phyloP scores from a whole-genome alignment of 64 coral and sea anemone species.

The Stichodactyla mertensii region DNA sequence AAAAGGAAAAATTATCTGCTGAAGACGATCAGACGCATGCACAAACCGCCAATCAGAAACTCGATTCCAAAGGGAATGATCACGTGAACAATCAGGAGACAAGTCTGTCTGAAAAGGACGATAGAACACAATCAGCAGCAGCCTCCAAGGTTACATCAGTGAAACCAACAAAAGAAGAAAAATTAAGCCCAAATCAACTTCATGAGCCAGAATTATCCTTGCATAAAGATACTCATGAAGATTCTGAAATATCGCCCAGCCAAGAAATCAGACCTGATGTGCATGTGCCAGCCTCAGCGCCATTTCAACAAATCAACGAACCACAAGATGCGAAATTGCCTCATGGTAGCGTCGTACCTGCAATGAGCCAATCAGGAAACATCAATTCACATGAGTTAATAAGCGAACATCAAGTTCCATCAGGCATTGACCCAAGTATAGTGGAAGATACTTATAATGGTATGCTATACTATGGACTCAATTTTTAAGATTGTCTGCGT shows the following conservation, averaged over 20 bases:
- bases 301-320: neutral
- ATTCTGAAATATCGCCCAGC: neutral
- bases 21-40: neutral
- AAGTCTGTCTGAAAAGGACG: neutral
- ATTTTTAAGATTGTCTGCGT: no score
- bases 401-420: neutral
- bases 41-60: neutral
- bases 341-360: neutral
- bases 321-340: neutral
- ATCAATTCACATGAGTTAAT: neutral
- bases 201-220: neutral
- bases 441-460: slow-evolving; percentile 12
- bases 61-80: neutral
- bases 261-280: neutral
- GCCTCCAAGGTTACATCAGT: no score
- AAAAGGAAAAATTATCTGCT: neutral
- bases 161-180: neutral
- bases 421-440: slow-evolving; percentile 10
- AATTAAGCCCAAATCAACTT: neutral
- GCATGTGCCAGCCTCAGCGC: neutral
- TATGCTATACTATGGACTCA: neutral
- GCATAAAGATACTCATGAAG: neutral
- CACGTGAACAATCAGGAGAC: neutral
- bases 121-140: neutral
- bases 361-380: slow-evolving; percentile 1